phyloP scores from a whole-genome alignment of 2,797 vertebrate genomes.

The Parotocinclus haroldoi region DNA sequence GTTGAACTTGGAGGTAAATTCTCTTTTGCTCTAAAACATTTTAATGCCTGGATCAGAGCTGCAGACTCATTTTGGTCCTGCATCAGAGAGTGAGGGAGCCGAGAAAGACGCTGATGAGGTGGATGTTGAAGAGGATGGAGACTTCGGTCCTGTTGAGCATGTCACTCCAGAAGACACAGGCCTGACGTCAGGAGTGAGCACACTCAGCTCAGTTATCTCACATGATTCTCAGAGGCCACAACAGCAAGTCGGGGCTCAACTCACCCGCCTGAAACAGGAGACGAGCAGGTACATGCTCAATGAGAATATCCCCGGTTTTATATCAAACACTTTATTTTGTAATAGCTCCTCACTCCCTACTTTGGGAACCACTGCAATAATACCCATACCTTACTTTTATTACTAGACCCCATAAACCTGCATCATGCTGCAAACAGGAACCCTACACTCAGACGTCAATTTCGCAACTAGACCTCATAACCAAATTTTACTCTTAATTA shows the following conservation, averaged over 20 bases:
- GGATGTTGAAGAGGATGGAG: slow-evolving; percentile 74
- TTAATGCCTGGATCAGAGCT: slow-evolving; percentile 70
- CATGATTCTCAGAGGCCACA: slow-evolving; percentile 69
- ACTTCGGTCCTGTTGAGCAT: slow-evolving; percentile 61
- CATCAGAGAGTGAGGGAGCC: slow-evolving; percentile 78
- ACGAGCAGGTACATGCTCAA: slow-evolving; percentile 75
- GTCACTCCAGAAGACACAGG: slow-evolving; percentile 56
- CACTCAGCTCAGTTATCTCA: slow-evolving; percentile 59
- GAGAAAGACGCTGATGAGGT: slow-evolving; percentile 79
- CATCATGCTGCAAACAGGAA: too few relatives aligned
- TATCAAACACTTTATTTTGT: too few relatives aligned
- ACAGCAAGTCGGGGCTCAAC: slow-evolving; percentile 72
- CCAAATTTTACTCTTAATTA: too few relatives aligned
- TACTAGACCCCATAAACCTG: too few relatives aligned
- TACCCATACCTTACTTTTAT: too few relatives aligned
- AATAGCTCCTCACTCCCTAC: too few relatives aligned
- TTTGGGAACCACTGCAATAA: too few relatives aligned
- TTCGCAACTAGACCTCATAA: too few relatives aligned
- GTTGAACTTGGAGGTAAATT: neutral
- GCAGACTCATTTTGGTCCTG: slow-evolving; percentile 81
- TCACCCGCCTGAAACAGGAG: slow-evolving; percentile 80
- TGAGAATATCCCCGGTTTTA: too few relatives aligned
- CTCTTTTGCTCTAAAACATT: too few relatives aligned
- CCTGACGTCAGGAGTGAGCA: slow-evolving; percentile 47
- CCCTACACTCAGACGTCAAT: too few relatives aligned